Conservation (phyloP, 2,113 vertebrate genomes). For the Paradoxurus hermaphroditus region DNA sequence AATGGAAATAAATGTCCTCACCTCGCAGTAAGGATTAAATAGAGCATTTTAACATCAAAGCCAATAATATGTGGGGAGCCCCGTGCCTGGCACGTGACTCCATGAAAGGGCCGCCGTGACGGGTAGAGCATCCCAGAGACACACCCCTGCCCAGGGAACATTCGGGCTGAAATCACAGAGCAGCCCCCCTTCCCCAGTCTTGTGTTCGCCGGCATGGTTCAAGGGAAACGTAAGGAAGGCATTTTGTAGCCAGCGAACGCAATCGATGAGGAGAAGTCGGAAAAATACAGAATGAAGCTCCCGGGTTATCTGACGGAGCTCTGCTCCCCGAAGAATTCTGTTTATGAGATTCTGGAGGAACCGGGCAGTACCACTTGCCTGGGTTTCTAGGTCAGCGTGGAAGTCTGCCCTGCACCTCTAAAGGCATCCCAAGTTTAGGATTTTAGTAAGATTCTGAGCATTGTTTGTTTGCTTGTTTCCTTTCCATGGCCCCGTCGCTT, state of each 20-base stretch:
- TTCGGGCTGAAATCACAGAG: not conserved
- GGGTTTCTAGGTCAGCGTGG: not conserved
- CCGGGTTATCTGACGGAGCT: constrained; percentile 16
- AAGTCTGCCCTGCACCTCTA: constrained; percentile 9
- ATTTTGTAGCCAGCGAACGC: not conserved
- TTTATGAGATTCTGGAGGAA: not conserved
- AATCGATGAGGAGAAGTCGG: not conserved
- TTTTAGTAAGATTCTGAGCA: constrained; percentile 35
- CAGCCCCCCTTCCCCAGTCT: rapidly evolving
- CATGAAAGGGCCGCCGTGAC: not conserved
- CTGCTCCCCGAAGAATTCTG: constrained; percentile 1
- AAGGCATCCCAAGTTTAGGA: not conserved
- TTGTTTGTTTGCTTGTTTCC: not conserved
- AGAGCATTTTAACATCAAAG: not conserved
- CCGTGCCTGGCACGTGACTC: not conserved
- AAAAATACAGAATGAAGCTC: not conserved
- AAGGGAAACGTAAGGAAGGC: not conserved
- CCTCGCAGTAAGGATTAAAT: not conserved
- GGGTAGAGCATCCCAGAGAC: not conserved
- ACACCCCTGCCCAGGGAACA: not conserved
- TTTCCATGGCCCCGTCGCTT: not conserved
- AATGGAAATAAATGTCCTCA: not conserved
- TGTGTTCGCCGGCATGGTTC: not conserved
- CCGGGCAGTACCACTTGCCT: not conserved
- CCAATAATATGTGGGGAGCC: not conserved